Conservation (phyloP, 2,797 vertebrate species). For the Dendrocincla tyrannina region DNA sequence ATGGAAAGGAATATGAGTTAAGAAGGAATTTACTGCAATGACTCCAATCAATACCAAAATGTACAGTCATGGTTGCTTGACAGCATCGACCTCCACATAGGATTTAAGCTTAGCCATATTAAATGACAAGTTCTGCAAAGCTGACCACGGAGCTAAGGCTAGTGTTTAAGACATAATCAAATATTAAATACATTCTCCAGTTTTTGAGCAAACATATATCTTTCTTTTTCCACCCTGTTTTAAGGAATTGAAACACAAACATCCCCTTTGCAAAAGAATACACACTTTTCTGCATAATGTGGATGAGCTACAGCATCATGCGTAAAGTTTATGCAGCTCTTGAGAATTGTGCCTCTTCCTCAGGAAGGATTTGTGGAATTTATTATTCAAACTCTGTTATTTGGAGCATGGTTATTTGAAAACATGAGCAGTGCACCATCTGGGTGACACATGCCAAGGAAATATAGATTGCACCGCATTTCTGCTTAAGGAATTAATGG, state of each 20-base stretch:
- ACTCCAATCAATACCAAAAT: slow-evolving; percentile 83
- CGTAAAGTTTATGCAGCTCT: slow-evolving; percentile 83
- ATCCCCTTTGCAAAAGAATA: slow-evolving; percentile 48
- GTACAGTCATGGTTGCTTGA: slow-evolving; percentile 83
- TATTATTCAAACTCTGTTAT: slow-evolving; percentile 87
- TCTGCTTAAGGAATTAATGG: slow-evolving; percentile 88
- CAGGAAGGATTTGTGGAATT: slow-evolving; percentile 82
- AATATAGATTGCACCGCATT: slow-evolving; percentile 88
- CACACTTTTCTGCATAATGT: slow-evolving; percentile 75
- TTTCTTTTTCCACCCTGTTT: slow-evolving; percentile 30
- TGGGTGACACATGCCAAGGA: slow-evolving; percentile 85
- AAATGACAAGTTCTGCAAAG: slow-evolving; percentile 79
- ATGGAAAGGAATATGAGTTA: slow-evolving; percentile 73
- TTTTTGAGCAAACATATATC: slow-evolving; percentile 43
- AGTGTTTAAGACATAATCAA: slow-evolving; percentile 76
- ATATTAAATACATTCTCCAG: slow-evolving; percentile 66
- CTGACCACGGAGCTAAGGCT: slow-evolving; percentile 69
- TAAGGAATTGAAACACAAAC: slow-evolving; percentile 45
- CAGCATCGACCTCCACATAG: slow-evolving; percentile 77
- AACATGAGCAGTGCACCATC: slow-evolving; percentile 83
- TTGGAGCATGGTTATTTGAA: slow-evolving; percentile 85
- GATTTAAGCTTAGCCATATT: slow-evolving; percentile 76
- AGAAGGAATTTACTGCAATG: slow-evolving; percentile 78
- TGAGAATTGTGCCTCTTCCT: slow-evolving; percentile 81
- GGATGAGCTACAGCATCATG: slow-evolving; percentile 79